Percentiles rank a stretch among this genome's conserved stretches.
Conservation (phyloP, 1,140 invertebrate species). For the Asobara japonica region DNA sequence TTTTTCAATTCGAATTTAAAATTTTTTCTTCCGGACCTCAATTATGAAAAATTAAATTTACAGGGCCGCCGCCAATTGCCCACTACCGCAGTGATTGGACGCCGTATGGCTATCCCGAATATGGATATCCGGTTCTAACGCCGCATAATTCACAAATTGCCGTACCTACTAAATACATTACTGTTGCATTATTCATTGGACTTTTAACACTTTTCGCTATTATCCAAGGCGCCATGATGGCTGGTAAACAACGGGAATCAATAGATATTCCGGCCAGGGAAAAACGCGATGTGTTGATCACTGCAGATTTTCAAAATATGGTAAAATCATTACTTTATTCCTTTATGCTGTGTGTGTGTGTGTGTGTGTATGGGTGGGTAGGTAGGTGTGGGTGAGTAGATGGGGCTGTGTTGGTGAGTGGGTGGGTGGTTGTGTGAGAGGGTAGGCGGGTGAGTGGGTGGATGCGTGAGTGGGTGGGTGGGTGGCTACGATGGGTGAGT, state of each 20-base stretch:
- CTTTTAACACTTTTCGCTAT: slow-evolving; percentile 60
- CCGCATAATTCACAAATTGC: slow-evolving; percentile 48
- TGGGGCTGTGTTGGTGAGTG: no score
- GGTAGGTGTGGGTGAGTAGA: no score
- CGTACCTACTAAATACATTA: slow-evolving; percentile 56
- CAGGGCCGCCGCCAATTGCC: background rate
- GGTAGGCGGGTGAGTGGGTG: no score
- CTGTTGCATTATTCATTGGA: slow-evolving; percentile 62
- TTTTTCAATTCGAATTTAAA: no score
- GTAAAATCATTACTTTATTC: slow-evolving; percentile 35
- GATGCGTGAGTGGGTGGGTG: no score
- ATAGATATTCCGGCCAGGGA: slow-evolving; percentile 52
- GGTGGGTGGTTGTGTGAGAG: no score
- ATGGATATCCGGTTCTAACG: slow-evolving; percentile 40
- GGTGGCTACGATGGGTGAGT: no score
- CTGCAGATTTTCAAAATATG: slow-evolving; percentile 40
- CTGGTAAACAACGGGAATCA: slow-evolving; percentile 53
- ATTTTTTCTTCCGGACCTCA: slow-evolving; percentile 7
- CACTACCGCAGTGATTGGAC: slow-evolving; percentile 42
- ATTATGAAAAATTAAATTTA: no score
- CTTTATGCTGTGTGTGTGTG: background rate
- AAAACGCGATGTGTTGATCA: slow-evolving; percentile 49
- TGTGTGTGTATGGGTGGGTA: no score
- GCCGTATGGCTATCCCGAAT: slow-evolving; percentile 36
- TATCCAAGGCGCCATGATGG: slow-evolving; percentile 59